Percentiles rank a stretch among this genome's conserved stretches.
Evolutionary conservation across 2,797 vertebrate species (phyloP).

Genomic region (Nyctalus aviator): DNA sequence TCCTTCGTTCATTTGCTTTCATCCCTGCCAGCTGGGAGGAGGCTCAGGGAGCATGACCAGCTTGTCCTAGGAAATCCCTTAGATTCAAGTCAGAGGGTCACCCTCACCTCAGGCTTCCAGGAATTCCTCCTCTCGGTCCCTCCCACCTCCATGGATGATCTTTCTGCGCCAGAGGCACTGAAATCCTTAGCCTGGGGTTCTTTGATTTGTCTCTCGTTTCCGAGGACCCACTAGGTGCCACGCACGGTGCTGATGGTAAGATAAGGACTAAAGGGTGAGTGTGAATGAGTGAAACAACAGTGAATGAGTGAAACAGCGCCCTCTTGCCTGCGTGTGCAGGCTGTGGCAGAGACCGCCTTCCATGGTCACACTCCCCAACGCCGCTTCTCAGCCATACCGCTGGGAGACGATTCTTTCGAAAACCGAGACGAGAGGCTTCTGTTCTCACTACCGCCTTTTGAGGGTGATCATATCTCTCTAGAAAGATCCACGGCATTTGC

Average conservation of each 20-base stretch:
- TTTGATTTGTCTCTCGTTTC: neutral
- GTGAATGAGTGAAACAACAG: neutral
- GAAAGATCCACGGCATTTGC: neutral
- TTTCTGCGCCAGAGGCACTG: neutral
- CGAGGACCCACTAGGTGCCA: neutral
- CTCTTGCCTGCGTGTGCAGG: neutral
- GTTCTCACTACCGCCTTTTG: neutral
- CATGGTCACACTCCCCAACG: neutral
- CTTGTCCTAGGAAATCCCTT: neutral
- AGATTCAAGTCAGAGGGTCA: neutral
- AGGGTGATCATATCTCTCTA: neutral
- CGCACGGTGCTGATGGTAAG: accelerated
- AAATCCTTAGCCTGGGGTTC: neutral
- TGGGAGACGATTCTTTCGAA: constrained; percentile 11
- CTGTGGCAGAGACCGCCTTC: neutral
- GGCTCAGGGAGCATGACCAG: neutral
- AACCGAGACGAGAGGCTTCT: neutral
- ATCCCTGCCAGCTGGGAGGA: neutral
- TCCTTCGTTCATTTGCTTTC: neutral
- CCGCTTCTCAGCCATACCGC: neutral
- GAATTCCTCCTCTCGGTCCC: neutral
- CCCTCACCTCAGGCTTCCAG: neutral
- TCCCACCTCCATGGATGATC: neutral
- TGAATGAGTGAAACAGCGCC: accelerated
- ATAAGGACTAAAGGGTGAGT: neutral